These are phyloP conservation scores for Lepus townsendii DNA, from an alignment of 2,797 vertebrate genomes.

Conservation along the genomic window DNA sequence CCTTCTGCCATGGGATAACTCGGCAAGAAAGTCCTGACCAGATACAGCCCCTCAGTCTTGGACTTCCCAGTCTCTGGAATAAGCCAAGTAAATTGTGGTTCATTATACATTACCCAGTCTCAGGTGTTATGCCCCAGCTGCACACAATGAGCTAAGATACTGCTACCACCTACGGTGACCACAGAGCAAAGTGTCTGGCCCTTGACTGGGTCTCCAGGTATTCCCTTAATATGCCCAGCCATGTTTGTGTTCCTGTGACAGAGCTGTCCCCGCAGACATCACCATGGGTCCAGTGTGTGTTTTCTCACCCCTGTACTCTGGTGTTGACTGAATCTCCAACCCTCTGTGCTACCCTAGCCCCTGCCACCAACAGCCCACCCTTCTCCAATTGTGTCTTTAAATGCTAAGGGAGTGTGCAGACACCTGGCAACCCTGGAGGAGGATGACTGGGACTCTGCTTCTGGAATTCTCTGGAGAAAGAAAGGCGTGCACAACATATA, in stretches of 20 bases:
- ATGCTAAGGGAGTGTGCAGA: not conserved
- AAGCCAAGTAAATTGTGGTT: not conserved
- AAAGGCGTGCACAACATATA: not conserved
- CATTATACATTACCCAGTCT: no score
- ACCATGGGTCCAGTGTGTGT: fast-evolving
- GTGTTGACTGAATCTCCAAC: not conserved
- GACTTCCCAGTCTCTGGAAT: not conserved
- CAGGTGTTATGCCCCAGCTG: not conserved
- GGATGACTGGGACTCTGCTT: not conserved
- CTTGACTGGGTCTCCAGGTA: not conserved
- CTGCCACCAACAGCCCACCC: fast-evolving
- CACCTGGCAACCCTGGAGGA: not conserved
- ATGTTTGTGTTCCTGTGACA: no score
- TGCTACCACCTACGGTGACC: no score
- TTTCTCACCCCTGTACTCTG: not conserved
- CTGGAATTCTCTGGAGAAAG: not conserved
- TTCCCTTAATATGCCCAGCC: fast-evolving
- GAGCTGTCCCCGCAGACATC: fast-evolving
- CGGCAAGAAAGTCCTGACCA: not conserved
- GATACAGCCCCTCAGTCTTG: not conserved
- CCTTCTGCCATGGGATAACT: not conserved
- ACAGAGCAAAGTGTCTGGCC: not conserved
- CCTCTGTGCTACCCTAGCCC: not conserved
- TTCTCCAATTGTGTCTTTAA: not conserved
- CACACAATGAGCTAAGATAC: not conserved